Evolutionary conservation across 2,797 vertebrate genomes (phyloP), one percentile per base, ranked within the genome.

Genomic region (Sphaeramia orbicularis): DNA sequence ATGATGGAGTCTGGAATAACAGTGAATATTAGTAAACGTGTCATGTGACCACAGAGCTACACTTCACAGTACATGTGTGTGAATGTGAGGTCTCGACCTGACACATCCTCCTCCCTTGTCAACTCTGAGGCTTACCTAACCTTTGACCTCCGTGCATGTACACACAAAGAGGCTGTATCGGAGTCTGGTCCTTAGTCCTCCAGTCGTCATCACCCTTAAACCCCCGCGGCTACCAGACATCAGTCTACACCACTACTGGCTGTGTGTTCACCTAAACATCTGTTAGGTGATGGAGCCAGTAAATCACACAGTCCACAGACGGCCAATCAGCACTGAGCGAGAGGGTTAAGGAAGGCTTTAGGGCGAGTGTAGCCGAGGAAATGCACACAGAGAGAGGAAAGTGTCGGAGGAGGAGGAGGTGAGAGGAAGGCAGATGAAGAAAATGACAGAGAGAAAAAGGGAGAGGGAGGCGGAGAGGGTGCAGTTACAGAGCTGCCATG

Each of bases 391-490:
- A 79, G 61, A 61, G 61, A 61, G 65, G 48, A 78, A 64, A 58
- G 67, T 43, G 64, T 55, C 58, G 66, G 55, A 68, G 65, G 60
- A 71, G 61, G 57, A 32, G 50, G 16, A 78, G 70, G 50, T 18
- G 66, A 65, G 24, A 58, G 38, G 36, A n/a, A 81, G 66, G 65
- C 14, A 66, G 57, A 81, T 0, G 55, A 64, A 71, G 84, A 85
- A 77, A 70, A 91, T 90, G 87, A 84, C 83, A 63, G 87, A 83
- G 69, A 89, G 88, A 72, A 92, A 90, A 71, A 85, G 87, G 83
- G 69, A 47, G 56, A 84, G 89, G 53, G 86, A 87, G 75, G 86
- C 85, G 75, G 86, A 85, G 75, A 73, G 65, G 42, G 24, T 81
- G 60, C 80, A 61, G 54, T 65, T 77, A 18, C 81, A 79, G 49